Evolutionary conservation across 2,888 invertebrate genomes (phyloP), one percentile per base, ranked within the genome.

Genomic region (Bedellia somnulentella): DNA sequence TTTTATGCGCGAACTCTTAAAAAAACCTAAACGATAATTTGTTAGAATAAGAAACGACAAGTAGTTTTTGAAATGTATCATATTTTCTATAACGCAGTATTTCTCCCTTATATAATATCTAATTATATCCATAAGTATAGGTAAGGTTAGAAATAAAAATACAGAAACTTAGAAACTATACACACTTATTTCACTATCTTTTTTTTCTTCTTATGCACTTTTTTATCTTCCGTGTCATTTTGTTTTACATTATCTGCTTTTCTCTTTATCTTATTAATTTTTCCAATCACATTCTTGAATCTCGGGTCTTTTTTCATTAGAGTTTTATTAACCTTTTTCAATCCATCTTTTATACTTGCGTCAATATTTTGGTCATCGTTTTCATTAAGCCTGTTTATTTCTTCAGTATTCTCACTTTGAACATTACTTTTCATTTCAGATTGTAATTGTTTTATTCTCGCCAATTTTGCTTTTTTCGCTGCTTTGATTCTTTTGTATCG

Each of bases 261-360:
- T 15, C 64, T 41, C 38, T 68, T 75, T 10, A 77, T 76, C 33
- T 62, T 71, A 0, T 45, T 54, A 2, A 77, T 56, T 39, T 75
- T 76, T 2, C 70, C 73, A 1, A 76, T 73, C 2, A 76, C 66
- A 36, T 66, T 53, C 37, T 71, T 75, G 24, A 77, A 77, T 15
- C 77, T 45, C 2, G 63, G 60, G 23, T 77, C 77, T 40, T 60
- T 71, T 37, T 71, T 77, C 75, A 76, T 76, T 1, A 77, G 37
- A 3, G 41, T 53, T 33, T 57, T 76, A 30, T 73, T 76, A 0
- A 73, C 59, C 46, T 59, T 63, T 41, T 59, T 73, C 30, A 75
- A 34, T 1, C 52, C 47, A 0, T 55, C 47, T 37, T 64, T 73
- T 28, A 76, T 70, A 1, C 48, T 47, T 0, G 48, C 43, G 23